These are phyloP conservation scores for Falco columbarius DNA, from an alignment of 2,797 vertebrate genomes.

Conservation along the genomic window DNA sequence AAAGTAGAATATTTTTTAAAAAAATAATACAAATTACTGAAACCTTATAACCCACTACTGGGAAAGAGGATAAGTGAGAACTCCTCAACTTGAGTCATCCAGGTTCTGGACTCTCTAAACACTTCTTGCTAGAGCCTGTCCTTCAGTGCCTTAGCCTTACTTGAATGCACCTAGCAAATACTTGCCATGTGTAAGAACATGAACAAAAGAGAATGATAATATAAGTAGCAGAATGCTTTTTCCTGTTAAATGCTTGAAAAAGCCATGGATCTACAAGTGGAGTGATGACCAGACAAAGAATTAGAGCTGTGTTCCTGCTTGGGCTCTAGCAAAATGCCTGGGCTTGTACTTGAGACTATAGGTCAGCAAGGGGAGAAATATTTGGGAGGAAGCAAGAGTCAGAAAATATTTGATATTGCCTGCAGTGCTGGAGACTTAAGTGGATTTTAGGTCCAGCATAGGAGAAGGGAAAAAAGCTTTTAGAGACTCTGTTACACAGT, in stretches of 20 bases:
- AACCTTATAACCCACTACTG: not conserved
- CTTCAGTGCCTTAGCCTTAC: slow-evolving; percentile 1
- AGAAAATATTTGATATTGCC: not conserved
- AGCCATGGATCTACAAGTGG: not conserved
- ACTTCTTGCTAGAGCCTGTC: not conserved
- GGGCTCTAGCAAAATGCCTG: not conserved
- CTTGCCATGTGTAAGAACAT: not conserved
- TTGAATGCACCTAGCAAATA: not conserved
- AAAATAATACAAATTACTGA: not conserved
- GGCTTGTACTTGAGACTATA: not conserved
- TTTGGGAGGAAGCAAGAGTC: not conserved
- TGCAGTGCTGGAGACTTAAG: not conserved
- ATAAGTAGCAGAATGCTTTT: not conserved
- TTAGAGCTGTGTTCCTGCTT: not conserved
- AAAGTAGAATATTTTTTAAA: not conserved
- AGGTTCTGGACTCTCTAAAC: slow-evolving; percentile 7
- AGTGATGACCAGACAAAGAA: not conserved
- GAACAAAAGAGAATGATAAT: not conserved
- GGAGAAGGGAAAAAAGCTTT: not conserved
- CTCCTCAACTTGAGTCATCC: not conserved
- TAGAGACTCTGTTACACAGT: not conserved
- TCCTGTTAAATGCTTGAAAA: not conserved
- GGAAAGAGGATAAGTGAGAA: slow-evolving; percentile 3
- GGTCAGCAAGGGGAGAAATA: not conserved
- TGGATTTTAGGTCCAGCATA: not conserved